phyloP scores from a whole-genome alignment of 2,113 vertebrate species.

The Pelmatolapia mariae region DNA sequence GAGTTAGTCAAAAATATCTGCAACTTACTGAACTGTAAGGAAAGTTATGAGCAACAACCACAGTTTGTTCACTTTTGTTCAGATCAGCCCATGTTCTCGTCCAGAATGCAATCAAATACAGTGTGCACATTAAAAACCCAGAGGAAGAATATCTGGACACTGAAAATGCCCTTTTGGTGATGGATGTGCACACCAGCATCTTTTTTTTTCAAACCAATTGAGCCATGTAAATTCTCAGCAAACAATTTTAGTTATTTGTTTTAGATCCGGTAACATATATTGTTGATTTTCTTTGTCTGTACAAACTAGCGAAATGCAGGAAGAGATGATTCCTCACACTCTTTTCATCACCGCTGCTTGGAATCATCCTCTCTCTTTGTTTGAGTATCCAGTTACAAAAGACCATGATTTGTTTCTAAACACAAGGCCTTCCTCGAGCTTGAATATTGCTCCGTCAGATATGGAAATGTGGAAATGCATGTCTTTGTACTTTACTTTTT shows the following conservation, averaged over 20 bases:
- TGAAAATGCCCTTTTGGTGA: not conserved
- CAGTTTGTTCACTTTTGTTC: not conserved
- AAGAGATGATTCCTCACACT: not conserved
- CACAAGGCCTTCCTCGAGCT: not conserved
- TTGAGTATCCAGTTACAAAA: conserved; percentile 14
- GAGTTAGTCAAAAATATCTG: not conserved
- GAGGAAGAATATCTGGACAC: not conserved
- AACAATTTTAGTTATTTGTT: not conserved
- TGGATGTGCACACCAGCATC: not conserved
- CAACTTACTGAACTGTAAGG: not conserved
- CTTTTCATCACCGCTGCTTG: not conserved
- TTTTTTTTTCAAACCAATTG: not conserved
- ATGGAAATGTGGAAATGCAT: not conserved
- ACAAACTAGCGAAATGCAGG: not conserved
- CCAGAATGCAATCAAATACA: not conserved
- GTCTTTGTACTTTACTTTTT: not conserved
- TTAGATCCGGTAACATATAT: not conserved
- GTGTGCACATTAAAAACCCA: not conserved
- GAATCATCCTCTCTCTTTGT: not conserved
- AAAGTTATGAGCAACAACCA: not conserved
- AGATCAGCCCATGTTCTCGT: not conserved
- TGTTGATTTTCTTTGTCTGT: not conserved
- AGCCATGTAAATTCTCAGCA: not conserved
- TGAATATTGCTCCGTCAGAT: not conserved
- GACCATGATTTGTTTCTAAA: not conserved